These are phyloP conservation scores for Eretmochelys imbricata DNA, from an alignment of 2,113 vertebrate genomes.

Conservation along the genomic window DNA sequence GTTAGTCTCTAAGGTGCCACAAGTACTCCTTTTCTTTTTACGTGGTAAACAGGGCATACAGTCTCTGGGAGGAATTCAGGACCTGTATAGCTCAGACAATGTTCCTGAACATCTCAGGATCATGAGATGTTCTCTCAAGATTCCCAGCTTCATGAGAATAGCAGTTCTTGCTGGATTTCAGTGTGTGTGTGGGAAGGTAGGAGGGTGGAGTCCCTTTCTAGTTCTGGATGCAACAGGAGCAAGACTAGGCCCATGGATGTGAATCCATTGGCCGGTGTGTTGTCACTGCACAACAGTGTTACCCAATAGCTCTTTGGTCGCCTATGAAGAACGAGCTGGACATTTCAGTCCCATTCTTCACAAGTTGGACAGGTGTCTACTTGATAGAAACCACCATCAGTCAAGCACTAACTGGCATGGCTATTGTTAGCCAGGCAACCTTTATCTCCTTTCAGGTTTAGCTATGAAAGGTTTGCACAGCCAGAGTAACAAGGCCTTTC, in stretches of 20 bases:
- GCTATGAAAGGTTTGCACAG: rapidly evolving
- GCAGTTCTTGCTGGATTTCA: not conserved
- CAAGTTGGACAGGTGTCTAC: not conserved
- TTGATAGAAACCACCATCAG: not conserved
- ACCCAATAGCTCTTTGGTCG: not conserved
- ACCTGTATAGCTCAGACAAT: not conserved
- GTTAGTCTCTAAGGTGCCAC: too few species aligned
- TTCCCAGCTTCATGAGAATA: not conserved
- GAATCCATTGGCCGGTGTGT: not conserved
- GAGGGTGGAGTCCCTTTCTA: not conserved
- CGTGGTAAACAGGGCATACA: not conserved
- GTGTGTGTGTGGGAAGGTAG: not conserved
- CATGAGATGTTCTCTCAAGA: not conserved
- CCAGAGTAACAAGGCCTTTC: not conserved
- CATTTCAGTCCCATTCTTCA: not conserved
- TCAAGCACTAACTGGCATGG: not conserved
- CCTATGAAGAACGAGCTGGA: not conserved
- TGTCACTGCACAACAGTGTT: not conserved
- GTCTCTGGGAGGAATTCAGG: not conserved
- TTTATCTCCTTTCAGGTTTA: not conserved
- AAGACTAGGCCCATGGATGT: rapidly evolving
- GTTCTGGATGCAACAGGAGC: not conserved
- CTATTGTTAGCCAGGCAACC: not conserved
- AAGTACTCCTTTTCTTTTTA: too few species aligned
- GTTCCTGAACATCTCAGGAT: not conserved